Evolutionary conservation across 2,888 invertebrate genomes (phyloP).

Genomic region (Reticulitermes lucifugus): DNA sequence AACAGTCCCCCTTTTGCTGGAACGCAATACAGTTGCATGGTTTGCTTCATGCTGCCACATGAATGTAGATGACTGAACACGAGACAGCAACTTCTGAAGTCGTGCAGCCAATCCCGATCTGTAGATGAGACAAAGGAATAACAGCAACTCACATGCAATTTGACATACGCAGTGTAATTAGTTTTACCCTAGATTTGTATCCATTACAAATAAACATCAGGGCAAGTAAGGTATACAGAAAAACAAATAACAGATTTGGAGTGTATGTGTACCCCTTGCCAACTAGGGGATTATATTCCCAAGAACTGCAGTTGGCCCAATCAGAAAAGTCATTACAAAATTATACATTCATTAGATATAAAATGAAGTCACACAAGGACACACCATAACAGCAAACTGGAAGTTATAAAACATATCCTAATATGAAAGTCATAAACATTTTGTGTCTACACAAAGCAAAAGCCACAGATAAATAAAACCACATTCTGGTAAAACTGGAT

Average conservation of each 20-base stretch:
- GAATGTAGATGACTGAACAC: slow-evolving; percentile 40
- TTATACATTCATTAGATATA: too few relatives aligned
- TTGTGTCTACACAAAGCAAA: not conserved
- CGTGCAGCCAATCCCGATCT: slow-evolving; percentile 40
- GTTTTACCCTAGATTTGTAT: not conserved
- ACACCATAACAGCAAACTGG: too few relatives aligned
- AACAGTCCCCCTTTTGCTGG: not conserved
- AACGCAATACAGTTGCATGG: not conserved
- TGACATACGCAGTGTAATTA: not conserved
- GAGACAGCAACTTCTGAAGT: slow-evolving; percentile 42
- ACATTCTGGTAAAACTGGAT: too few relatives aligned
- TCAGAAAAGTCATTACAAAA: too few relatives aligned
- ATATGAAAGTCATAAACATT: too few relatives aligned
- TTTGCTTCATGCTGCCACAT: slow-evolving; percentile 47
- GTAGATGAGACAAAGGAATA: not conserved
- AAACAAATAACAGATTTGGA: not conserved
- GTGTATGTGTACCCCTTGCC: not conserved
- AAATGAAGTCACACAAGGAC: too few relatives aligned
- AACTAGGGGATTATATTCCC: too few relatives aligned
- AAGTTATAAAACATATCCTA: too few relatives aligned
- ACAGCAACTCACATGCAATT: not conserved
- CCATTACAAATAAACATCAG: not conserved
- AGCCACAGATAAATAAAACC: not conserved
- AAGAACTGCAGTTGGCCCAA: too few relatives aligned
- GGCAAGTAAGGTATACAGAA: not conserved